Evolutionary conservation across 2,888 invertebrate species (phyloP), one percentile per base, ranked within the genome.

Genomic region (Caenorhabditis japonica): DNA sequence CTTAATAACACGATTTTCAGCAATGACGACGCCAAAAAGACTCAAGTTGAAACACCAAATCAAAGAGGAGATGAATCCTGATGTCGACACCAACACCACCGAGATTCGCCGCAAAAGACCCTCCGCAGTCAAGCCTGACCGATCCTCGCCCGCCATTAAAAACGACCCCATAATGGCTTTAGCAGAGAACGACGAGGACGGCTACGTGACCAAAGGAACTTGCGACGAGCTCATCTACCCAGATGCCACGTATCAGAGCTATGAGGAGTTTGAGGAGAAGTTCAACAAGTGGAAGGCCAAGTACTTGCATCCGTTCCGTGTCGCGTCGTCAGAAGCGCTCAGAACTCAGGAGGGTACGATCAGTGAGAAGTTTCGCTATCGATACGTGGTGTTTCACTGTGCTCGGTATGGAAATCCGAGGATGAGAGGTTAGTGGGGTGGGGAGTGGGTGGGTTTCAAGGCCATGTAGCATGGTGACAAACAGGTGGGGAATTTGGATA

Each of bases 341-440:
- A 64, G 76, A 12, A 74, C 76, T 25, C 66, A 75, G 1, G 75
- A 79, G 30, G 76, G 79, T 21, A 15, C 21, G 0, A 39, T 78
- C 44, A 81, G 76, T 47, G 36, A 76, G 1, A 33, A 27, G 15
- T 84, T 85, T 76, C 64, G 62, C 21, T 87, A 87, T 69, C 79
- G 83, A 34, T 87, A 86, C 64, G 84, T 86, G 39, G 87, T 87
- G 34, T 87, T 76, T 52, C 87, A 87, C 58, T 87, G 87, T 64
- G 82, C 82, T 0, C 81, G 83, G 58, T 87, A 84, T 44, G 87
- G 87, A 17, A 51, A 73, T 10, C 86, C 87, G 2, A 52, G 87
- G n/a, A 83, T 77, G 76, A 66, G 86, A 78, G 87, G 87, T 86
- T 10, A 51, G 75, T 70, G 10, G 30, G 5, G 30, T n/a, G n/a